These are phyloP conservation scores for Coelogynopora nodosa DNA, from an alignment of 2,888 invertebrate genomes.

Conservation along the genomic window DNA sequence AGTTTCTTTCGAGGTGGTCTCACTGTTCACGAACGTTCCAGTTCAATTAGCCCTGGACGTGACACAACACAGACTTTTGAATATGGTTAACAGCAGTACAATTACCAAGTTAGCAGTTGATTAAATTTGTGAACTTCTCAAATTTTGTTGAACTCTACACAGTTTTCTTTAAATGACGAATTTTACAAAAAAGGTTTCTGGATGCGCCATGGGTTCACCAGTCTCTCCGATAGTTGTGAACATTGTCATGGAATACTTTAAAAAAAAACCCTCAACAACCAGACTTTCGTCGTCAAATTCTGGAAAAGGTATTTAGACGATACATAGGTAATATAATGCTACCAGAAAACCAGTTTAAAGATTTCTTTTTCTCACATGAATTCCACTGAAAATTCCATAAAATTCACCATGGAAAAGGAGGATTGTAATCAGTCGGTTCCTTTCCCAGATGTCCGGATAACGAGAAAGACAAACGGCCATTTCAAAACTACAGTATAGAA, in stretches of 20 bases:
- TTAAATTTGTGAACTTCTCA: neutral
- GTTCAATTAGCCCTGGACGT: neutral
- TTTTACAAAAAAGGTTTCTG: conserved; percentile 23
- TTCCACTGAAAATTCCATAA: too few relatives aligned
- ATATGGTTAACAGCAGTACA: neutral
- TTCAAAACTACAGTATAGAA: too few relatives aligned
- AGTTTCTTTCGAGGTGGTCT: neutral
- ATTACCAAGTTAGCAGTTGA: neutral
- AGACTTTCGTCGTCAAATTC: too few relatives aligned
- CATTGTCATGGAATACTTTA: conserved; percentile 1
- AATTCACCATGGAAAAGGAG: too few relatives aligned
- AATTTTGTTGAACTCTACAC: neutral
- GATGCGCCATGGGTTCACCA: conserved; percentile 32
- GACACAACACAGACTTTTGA: conserved; percentile 9
- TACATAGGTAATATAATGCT: too few relatives aligned
- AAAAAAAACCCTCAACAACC: neutral
- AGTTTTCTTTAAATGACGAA: neutral
- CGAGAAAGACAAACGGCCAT: too few relatives aligned
- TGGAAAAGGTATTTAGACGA: too few relatives aligned
- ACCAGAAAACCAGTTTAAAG: too few relatives aligned
- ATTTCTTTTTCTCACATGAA: too few relatives aligned
- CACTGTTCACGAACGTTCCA: conserved; percentile 6
- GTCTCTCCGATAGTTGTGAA: conserved; percentile 20
- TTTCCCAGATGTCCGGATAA: too few relatives aligned
- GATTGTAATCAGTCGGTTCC: too few relatives aligned